These are phyloP conservation scores for Pemphigus obesinymphae DNA, from an alignment of 1,140 invertebrate genomes.

Conservation along the genomic window DNA sequence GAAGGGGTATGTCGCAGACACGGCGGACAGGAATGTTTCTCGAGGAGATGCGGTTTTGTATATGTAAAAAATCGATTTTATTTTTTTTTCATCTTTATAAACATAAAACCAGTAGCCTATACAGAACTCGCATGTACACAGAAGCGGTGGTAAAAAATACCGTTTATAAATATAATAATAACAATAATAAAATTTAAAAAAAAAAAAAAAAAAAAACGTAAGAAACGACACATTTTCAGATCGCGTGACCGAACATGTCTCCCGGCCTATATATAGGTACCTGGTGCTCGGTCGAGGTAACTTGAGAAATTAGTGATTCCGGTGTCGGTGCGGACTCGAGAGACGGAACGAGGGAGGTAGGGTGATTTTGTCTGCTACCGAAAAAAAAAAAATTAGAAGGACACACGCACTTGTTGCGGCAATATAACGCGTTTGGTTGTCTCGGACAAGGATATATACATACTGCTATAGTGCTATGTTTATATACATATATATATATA, in stretches of 20 bases:
- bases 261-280: not conserved
- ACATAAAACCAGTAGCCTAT: slow-evolving; percentile 1
- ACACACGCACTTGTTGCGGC: not conserved
- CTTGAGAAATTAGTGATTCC: not conserved
- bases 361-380: slow-evolving; percentile 10
- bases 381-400: not conserved
- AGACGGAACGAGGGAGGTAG: not conserved
- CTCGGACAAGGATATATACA: no score
- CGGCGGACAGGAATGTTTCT: not conserved
- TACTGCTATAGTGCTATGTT: no score
- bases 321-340: not conserved
- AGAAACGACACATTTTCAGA: not conserved
- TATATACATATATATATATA: not conserved
- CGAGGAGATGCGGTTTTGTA: not conserved
- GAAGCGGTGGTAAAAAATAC: not conserved
- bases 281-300: not conserved
- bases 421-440: no score
- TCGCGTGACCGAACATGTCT: not conserved
- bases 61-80: not conserved
- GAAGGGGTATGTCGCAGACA: not conserved
- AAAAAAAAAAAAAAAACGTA: slow-evolving; percentile 1
- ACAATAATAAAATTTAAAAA: not conserved
- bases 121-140: not conserved
- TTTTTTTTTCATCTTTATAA: not conserved
- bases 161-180: not conserved